Percentiles rank a stretch among this genome's conserved stretches.
phyloP scores from a whole-genome alignment of 2,113 vertebrate species.

The Prinia subflava region DNA sequence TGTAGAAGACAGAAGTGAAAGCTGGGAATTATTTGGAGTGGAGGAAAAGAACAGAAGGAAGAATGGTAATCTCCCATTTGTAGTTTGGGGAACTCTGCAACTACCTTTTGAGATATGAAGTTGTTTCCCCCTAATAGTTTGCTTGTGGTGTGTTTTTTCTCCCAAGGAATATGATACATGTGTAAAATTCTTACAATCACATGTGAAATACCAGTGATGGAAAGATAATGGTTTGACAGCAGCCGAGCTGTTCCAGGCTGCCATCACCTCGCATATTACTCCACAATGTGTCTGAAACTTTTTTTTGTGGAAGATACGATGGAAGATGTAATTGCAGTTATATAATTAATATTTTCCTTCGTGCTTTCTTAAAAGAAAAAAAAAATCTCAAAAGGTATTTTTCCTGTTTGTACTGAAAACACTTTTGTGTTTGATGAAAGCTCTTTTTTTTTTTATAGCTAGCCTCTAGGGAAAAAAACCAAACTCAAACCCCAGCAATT shows the following conservation, averaged over 20 bases:
- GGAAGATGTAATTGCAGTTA: background rate
- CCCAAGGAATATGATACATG: background rate
- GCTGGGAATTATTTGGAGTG: background rate
- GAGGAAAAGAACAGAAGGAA: background rate
- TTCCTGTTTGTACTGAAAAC: background rate
- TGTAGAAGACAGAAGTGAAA: constrained; percentile 2
- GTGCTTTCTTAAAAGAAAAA: background rate
- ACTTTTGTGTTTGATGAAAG: background rate
- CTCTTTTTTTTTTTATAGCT: background rate
- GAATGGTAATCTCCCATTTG: background rate
- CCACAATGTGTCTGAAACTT: background rate
- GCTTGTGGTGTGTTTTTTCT: background rate
- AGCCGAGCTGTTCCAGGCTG: background rate
- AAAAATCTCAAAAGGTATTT: background rate
- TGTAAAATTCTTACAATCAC: background rate
- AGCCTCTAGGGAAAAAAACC: background rate
- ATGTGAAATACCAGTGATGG: background rate
- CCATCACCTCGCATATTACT: background rate
- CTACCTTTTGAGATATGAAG: background rate
- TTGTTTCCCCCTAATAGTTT: background rate
- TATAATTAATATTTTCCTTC: background rate
- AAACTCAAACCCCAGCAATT: background rate
- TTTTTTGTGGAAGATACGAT: background rate
- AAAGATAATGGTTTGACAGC: background rate
- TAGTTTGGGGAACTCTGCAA: background rate